Conservation (phyloP, 1,140 invertebrate genomes). For the Ips nitidus region DNA sequence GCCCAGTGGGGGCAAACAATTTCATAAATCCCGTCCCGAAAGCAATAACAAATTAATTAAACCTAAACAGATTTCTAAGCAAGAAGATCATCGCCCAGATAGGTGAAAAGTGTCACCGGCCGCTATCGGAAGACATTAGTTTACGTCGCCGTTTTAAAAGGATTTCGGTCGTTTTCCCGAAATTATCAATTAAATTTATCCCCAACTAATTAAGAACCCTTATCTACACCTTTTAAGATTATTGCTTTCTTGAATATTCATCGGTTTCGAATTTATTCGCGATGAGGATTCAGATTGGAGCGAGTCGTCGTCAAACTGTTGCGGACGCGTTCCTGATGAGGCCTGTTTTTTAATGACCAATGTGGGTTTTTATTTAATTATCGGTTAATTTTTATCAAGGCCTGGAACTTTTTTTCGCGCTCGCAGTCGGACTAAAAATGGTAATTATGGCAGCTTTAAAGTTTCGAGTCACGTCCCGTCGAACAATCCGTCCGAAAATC, state of each 20-base stretch:
- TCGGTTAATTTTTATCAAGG: not conserved
- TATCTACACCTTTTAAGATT: slow-evolving; percentile 39
- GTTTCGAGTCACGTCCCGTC: slow-evolving; percentile 13
- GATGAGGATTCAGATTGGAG: not conserved
- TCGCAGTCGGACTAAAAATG: not conserved
- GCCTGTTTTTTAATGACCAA: not conserved
- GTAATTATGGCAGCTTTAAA: not conserved
- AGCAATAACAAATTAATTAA: slow-evolving; percentile 8
- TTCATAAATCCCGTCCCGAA: not conserved
- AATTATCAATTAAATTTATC: slow-evolving; percentile 34
- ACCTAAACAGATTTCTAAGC: not conserved
- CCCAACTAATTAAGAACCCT: slow-evolving; percentile 34
- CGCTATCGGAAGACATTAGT: slow-evolving; percentile 14
- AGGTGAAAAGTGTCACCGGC: slow-evolving; percentile 3
- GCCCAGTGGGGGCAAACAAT: not conserved
- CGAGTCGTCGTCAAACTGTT: slow-evolving; percentile 2
- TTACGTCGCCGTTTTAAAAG: slow-evolving; percentile 17
- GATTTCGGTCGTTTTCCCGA: slow-evolving; percentile 11
- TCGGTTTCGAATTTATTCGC: slow-evolving; percentile 17
- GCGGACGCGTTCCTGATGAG: not conserved
- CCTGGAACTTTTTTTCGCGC: no score
- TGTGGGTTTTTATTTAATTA: not conserved
- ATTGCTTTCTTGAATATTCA: slow-evolving; percentile 34
- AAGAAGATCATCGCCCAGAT: not conserved
- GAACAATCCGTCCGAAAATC: slow-evolving; percentile 18